Percentiles rank a stretch among this genome's conserved stretches.
These are phyloP conservation scores for Euleptes europaea DNA, from an alignment of 2,113 vertebrate species.

Conservation along the genomic window DNA sequence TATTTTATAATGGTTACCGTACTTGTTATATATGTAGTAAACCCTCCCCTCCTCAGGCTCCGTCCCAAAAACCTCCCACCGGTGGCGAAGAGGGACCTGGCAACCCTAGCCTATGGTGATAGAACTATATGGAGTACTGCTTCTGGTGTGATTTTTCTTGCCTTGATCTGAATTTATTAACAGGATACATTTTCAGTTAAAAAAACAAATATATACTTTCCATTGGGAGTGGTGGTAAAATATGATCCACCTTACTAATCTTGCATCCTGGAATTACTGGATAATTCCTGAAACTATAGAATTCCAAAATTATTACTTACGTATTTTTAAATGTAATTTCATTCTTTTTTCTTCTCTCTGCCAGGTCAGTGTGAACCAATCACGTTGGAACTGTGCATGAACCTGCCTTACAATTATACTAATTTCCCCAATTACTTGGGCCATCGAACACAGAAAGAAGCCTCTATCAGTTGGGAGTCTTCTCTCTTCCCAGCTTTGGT, in stretches of 20 bases:
- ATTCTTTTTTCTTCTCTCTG: constrained; percentile 29
- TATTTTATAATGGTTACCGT: not conserved
- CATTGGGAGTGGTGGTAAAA: not conserved
- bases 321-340: constrained; percentile 3
- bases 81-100: no score
- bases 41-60: no score
- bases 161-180: not conserved
- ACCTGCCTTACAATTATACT: constrained; percentile 92
- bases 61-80: no score
- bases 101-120: not conserved
- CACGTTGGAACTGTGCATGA: constrained; percentile 93
- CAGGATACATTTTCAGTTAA: not conserved
- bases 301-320: constrained; percentile 8
- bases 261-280: no score
- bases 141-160: not conserved
- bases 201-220: not conserved
- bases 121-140: not conserved
- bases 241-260: not conserved
- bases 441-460: constrained; percentile 91
- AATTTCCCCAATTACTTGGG: constrained; percentile 92
- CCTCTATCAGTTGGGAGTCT: constrained; percentile 93
- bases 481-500: constrained; percentile 95
- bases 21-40: no score
- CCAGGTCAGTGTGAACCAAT: constrained; percentile 89
- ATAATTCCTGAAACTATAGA: not conserved